These are phyloP conservation scores for Coturnix japonica DNA, from an alignment of 2,113 vertebrate species.

Conservation along the genomic window DNA sequence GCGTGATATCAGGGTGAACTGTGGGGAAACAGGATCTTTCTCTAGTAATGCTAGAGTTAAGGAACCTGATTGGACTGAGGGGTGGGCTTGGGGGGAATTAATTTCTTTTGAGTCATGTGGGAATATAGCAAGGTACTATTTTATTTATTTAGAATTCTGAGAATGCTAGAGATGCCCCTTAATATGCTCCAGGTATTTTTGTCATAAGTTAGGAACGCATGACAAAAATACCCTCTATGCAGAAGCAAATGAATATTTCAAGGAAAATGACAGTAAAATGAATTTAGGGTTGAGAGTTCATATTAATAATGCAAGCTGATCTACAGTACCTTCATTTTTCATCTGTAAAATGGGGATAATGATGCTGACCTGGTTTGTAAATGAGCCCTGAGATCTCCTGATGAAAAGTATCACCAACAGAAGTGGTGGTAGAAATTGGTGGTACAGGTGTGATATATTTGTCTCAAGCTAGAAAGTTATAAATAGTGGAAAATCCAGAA, in stretches of 20 bases:
- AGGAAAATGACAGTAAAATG: slow-evolving; percentile 58
- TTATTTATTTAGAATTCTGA: slow-evolving; percentile 17
- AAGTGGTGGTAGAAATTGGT: not conserved
- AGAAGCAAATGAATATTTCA: slow-evolving; percentile 68
- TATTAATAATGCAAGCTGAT: slow-evolving; percentile 66
- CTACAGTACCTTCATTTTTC: slow-evolving; percentile 58
- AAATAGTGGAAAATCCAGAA: not conserved
- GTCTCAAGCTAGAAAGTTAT: not conserved
- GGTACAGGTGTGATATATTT: not conserved
- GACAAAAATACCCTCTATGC: slow-evolving; percentile 41
- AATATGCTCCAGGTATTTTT: slow-evolving; percentile 13
- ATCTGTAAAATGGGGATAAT: slow-evolving; percentile 56
- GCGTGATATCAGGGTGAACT: not conserved
- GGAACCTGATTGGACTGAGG: not conserved
- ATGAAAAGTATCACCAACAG: slow-evolving; percentile 10
- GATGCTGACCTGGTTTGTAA: slow-evolving; percentile 53
- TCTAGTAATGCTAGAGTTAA: not conserved
- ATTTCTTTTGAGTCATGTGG: not conserved
- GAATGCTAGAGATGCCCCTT: not conserved
- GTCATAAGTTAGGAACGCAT: slow-evolving; percentile 39
- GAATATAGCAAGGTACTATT: not conserved
- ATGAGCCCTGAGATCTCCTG: slow-evolving; percentile 36
- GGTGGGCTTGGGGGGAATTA: not conserved
- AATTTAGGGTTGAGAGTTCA: slow-evolving; percentile 59
- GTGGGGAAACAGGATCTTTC: not conserved